Evolutionary conservation across 2,113 vertebrate species (phyloP).

Genomic region (Hiodon tergisus): DNA sequence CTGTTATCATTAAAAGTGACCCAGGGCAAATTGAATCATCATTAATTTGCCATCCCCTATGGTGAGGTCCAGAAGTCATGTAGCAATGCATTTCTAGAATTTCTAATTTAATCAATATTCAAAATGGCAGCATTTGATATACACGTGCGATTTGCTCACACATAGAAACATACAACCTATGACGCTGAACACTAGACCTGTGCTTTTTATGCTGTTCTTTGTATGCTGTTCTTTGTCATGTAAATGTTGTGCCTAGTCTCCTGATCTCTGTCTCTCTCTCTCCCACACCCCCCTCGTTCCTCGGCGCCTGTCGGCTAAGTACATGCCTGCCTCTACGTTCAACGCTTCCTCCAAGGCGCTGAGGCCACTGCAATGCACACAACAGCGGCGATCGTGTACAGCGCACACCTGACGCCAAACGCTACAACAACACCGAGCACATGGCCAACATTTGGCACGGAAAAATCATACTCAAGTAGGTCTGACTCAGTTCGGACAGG

Average conservation of each 20-base stretch:
- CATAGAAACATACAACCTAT: not conserved
- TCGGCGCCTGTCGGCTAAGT: not conserved
- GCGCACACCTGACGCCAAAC: not conserved
- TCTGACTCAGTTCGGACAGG: not conserved
- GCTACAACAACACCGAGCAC: slow-evolving; percentile 21
- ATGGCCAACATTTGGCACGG: slow-evolving; percentile 11
- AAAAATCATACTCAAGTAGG: not conserved
- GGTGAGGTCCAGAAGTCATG: not conserved
- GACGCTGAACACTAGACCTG: slow-evolving; percentile 9
- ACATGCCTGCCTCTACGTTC: not conserved
- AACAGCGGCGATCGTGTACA: not conserved
- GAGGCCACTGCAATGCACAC: slow-evolving; percentile 16
- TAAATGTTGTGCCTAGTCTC: slow-evolving; percentile 42
- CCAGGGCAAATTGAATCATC: not conserved
- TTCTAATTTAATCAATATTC: not conserved
- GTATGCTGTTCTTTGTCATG: slow-evolving; percentile 56
- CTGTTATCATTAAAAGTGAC: not conserved
- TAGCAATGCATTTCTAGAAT: not conserved
- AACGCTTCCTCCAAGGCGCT: not conserved
- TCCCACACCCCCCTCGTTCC: not conserved
- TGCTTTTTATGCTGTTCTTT: slow-evolving; percentile 42
- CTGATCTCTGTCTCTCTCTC: slow-evolving; percentile 25
- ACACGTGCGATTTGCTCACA: not conserved
- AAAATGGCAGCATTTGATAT: no score
- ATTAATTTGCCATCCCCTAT: not conserved